Conservation (phyloP, 2,113 vertebrate genomes). For the Myotis davidii region DNA sequence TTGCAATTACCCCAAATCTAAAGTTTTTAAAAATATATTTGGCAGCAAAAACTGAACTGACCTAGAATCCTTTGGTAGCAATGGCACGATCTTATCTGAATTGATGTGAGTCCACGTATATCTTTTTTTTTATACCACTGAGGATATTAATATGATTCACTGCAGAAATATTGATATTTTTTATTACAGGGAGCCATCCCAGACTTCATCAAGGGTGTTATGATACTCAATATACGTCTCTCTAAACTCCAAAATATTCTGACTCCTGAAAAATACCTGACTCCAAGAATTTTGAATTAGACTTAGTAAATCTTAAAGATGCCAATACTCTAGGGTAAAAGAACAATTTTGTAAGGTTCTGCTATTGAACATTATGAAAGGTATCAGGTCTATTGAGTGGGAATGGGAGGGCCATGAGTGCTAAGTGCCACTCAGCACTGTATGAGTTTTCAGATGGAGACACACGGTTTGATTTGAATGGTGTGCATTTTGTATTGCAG, state of each 20-base stretch:
- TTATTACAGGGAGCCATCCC: background rate
- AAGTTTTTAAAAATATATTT: background rate
- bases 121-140: background rate
- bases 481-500: background rate
- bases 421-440: background rate
- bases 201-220: background rate
- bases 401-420: background rate
- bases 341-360: background rate
- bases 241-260: constrained; percentile 25
- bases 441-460: background rate
- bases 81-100: background rate
- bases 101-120: background rate
- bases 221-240: background rate
- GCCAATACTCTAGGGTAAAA: background rate
- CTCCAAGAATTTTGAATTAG: background rate
- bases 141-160: constrained; percentile 15
- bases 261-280: constrained; percentile 35
- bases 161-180: constrained; percentile 17
- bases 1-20: background rate
- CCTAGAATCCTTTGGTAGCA: background rate
- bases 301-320: background rate
- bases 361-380: background rate
- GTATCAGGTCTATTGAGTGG: background rate
- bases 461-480: background rate
- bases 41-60: constrained; percentile 34